Percentiles rank a stretch among this genome's conserved stretches.
Evolutionary conservation across 2,113 vertebrate genomes (phyloP).

Genomic region (Gulo gulo): DNA sequence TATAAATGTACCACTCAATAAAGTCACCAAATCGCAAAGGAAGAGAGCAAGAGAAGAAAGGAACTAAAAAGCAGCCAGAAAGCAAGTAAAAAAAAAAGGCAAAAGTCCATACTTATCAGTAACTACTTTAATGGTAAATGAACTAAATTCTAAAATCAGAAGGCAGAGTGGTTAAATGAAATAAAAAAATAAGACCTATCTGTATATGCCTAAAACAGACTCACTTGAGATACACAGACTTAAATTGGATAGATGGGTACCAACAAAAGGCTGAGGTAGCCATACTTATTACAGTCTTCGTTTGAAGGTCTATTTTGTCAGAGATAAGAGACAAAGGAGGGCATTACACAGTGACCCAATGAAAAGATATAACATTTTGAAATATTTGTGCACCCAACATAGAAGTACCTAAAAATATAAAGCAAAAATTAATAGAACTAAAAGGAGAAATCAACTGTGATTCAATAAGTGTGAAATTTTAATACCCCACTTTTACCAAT

Average conservation of each 20-base stretch:
- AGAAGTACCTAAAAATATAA: not conserved
- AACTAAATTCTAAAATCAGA: not conserved
- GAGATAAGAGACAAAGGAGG: not conserved
- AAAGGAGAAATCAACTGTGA: not conserved
- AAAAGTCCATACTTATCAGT: not conserved
- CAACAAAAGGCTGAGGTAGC: not conserved
- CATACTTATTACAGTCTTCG: not conserved
- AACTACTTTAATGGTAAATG: not conserved
- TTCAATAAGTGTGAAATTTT: not conserved
- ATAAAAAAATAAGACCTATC: not conserved
- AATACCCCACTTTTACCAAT: not conserved
- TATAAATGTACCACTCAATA: not conserved
- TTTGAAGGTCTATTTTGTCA: not conserved
- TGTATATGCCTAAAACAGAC: not conserved
- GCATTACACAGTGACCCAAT: not conserved
- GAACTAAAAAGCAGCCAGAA: not conserved
- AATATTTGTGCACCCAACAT: not conserved
- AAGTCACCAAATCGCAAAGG: not conserved
- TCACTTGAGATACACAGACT: not conserved
- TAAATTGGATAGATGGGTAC: not conserved
- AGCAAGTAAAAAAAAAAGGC: not conserved
- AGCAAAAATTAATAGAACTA: not conserved
- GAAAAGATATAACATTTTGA: not conserved
- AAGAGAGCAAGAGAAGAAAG: not conserved
- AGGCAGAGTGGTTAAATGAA: not conserved